phyloP scores from a whole-genome alignment of 2,797 vertebrate species.

The Poecilia wingei region DNA sequence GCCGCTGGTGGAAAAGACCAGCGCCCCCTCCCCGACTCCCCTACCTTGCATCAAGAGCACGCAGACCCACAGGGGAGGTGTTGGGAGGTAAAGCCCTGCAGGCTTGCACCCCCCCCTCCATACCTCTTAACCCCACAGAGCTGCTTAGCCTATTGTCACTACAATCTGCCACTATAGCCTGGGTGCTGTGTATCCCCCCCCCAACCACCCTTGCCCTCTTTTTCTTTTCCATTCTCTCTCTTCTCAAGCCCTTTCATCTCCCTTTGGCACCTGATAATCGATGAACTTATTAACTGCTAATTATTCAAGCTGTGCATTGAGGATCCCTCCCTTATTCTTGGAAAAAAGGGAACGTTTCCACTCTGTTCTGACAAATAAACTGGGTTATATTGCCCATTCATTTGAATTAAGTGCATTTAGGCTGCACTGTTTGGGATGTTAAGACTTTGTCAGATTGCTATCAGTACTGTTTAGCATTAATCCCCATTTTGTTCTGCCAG shows the following conservation, averaged over 20 bases:
- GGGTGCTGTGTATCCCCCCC: conserved; percentile 35
- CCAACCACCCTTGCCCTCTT: conserved; percentile 16
- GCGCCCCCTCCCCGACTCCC: conserved; percentile 11
- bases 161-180: conserved; percentile 90
- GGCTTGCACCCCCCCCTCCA: conserved; percentile 81
- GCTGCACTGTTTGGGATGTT: conserved; percentile 61
- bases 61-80: conserved; percentile 87
- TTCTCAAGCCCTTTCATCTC: conserved; percentile 69
- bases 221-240: conserved; percentile 40
- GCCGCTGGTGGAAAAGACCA: conserved; percentile 87
- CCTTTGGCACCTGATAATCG: conserved; percentile 89
- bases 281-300: conserved; percentile 85
- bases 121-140: conserved; percentile 86
- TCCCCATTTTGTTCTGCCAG: conserved; percentile 67
- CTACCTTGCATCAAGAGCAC: conserved; percentile 77
- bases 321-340: conserved; percentile 54
- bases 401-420: conserved; percentile 77
- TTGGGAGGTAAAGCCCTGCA: conserved; percentile 95
- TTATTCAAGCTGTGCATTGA: conserved; percentile 88
- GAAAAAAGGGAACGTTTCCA: conserved; percentile 44
- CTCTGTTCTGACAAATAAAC: conserved; percentile 65
- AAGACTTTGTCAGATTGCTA: conserved; percentile 72
- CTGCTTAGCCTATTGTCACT: conserved; percentile 90
- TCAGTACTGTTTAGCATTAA: conserved; percentile 72
- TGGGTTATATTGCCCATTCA: conserved; percentile 69